These are phyloP conservation scores for Lepilemur septentrionalis DNA, from an alignment of 2,797 vertebrate species.

Conservation along the genomic window DNA sequence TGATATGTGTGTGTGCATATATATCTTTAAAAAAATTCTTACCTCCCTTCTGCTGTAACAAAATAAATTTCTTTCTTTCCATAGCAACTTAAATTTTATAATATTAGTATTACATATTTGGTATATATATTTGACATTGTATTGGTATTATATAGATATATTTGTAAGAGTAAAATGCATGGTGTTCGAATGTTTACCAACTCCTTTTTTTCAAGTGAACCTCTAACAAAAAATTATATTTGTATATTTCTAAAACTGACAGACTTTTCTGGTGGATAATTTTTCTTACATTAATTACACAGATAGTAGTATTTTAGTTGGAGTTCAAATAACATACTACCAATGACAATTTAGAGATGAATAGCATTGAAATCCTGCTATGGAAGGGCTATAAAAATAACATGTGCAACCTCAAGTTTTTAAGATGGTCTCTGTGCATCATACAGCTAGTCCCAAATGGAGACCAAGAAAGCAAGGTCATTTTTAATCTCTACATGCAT, in stretches of 20 bases:
- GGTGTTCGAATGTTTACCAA: not conserved
- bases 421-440: not conserved
- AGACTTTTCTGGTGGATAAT: not conserved
- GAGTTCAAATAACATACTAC: not conserved
- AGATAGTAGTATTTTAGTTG: not conserved
- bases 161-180: not conserved
- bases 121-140: not conserved
- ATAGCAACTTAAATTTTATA: not conserved
- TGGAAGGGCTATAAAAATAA: not conserved
- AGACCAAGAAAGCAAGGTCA: constrained; percentile 40
- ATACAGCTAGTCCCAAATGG: not conserved
- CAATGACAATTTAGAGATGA: not conserved
- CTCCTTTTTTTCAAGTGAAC: not conserved
- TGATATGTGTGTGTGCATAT: not conserved
- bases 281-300: constrained; percentile 31
- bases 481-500: constrained; percentile 22
- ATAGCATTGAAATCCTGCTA: not conserved
- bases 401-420: not conserved
- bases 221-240: not conserved
- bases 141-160: not conserved
- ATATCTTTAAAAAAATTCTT: not conserved
- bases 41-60: not conserved
- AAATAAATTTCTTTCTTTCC: not conserved
- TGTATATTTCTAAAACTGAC: not conserved
- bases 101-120: not conserved